Percentiles rank a stretch among this genome's conserved stretches.
Conservation (phyloP, 2,797 vertebrate genomes). For the Momotus momota region DNA sequence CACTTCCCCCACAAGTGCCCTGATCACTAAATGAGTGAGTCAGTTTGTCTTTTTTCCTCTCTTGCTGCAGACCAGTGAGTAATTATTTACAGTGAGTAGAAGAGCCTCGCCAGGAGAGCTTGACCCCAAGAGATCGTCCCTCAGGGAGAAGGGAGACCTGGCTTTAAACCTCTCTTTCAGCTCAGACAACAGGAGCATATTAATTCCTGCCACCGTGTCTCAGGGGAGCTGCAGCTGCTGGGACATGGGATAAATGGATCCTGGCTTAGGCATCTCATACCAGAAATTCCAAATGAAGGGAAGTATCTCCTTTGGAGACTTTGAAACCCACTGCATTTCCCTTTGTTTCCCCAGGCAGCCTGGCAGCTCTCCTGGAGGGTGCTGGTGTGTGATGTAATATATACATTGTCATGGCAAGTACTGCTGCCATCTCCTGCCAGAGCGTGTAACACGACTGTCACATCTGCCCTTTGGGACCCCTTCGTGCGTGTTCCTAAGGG, state of each 20-base stretch:
- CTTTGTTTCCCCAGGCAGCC: neutral
- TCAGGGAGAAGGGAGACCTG: neutral
- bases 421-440: neutral
- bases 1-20: neutral
- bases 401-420: neutral
- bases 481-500: neutral
- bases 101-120: neutral
- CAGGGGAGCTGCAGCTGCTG: neutral
- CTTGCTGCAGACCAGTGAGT: neutral
- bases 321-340: neutral
- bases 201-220: neutral
- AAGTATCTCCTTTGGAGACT: neutral
- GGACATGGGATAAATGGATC: neutral
- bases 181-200: neutral
- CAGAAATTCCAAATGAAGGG: neutral
- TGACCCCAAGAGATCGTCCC: neutral
- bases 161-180: neutral
- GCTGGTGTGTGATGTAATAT: neutral
- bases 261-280: neutral
- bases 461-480: neutral
- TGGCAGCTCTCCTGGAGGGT: neutral
- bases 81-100: slow-evolving; percentile 37
- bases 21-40: neutral
- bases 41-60: neutral
- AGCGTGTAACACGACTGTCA: rapidly evolving